Base-by-base conservation (phyloP, 2,113 vertebrate species). In the Crotalus horridus region DNA sequence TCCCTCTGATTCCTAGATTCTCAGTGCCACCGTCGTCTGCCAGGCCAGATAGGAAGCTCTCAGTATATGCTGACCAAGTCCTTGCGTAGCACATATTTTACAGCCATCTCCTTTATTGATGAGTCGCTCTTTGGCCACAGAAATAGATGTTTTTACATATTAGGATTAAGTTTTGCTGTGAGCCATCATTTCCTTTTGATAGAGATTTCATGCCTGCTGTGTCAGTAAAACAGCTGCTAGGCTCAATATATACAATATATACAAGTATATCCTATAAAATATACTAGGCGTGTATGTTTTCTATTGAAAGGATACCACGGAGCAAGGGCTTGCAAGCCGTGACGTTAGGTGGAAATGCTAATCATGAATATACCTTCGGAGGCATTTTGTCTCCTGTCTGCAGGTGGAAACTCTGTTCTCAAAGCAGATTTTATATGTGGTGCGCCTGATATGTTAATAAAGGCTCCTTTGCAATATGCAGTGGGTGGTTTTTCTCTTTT, bases 401-500 rank as follows among this genome's bases (percentile, higher is more conserved):
- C 56, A 90, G 81, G 20, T 51, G 54, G 8, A 59, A 93, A 4
- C 5, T 26, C 17, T 91, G 74, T 94, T 53, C 46, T 93, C 94
- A 7, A 0, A 85, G 3, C 90, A 3, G 74, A 87, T 94, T 43
- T 54, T 0, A 12, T 3, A 55, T 46, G 92, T 74, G 29, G 20
- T 8, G 6, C 59, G 39, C 46, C 29, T 88, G 93, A 26, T 43
- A 12, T 86, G 29, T 94, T 94, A 91, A 21, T 94, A 7, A 43
- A 6, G 17, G 24, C 64, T 86, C 46, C 23, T 51, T 26, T 93
- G 91, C 94, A 26, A 21, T 93, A 7, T 86, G 20, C 54, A 93
- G 2, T 12, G 69, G 87, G 48, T 94, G 90, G 9, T 91, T 96
- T 93, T 13, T 46, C 54, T 55, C 23, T 93, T 95, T 93, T 6